phyloP scores from a whole-genome alignment of 2,113 vertebrate species.

The Panthera tigris region DNA sequence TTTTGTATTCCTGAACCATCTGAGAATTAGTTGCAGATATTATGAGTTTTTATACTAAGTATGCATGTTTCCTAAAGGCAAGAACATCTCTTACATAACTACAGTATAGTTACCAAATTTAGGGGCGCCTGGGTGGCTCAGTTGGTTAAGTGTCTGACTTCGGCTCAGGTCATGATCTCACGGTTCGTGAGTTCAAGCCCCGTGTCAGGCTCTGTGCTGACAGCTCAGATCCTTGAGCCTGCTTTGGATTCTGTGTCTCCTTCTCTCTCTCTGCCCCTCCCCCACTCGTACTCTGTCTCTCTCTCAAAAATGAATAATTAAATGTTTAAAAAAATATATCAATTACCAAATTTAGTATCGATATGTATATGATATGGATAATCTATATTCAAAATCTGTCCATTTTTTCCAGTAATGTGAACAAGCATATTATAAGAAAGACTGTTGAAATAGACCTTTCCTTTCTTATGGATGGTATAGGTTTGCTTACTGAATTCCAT shows the following conservation, averaged over 20 bases:
- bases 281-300: too few relatives aligned
- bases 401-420: not conserved
- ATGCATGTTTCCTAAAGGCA: slow-evolving; percentile 2
- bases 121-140: not conserved
- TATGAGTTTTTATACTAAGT: not conserved
- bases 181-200: too few relatives aligned
- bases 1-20: not conserved
- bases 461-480: not conserved
- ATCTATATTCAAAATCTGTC: not conserved
- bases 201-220: too few relatives aligned
- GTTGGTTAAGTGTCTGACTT: too few relatives aligned
- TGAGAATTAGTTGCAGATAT: not conserved
- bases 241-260: too few relatives aligned
- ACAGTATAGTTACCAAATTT: not conserved
- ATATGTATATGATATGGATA: not conserved
- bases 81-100: not conserved
- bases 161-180: too few relatives aligned
- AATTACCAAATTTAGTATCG: not conserved
- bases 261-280: too few relatives aligned
- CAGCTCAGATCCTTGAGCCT: too few relatives aligned
- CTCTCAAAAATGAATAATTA: too few relatives aligned
- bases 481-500: slow-evolving; percentile 36
- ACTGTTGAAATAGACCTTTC: not conserved
- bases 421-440: not conserved
- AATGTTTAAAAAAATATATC: too few relatives aligned